phyloP scores from a whole-genome alignment of 2,888 invertebrate species.

The Orthosia incerta region DNA sequence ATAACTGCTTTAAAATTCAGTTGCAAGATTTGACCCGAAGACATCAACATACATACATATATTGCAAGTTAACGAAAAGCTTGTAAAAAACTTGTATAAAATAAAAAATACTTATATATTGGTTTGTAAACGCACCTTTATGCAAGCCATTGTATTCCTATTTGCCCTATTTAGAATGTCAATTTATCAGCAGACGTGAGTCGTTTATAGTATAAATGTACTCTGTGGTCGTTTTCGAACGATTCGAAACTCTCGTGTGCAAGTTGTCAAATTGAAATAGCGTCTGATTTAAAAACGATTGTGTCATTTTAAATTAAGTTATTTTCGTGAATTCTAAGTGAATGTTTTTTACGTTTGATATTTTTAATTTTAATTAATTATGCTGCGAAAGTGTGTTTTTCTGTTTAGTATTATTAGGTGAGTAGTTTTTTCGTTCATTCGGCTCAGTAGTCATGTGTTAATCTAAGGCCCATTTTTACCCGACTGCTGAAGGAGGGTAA shows the following conservation, averaged over 20 bases:
- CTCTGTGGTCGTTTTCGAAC: constrained; percentile 7
- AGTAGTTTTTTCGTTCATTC: constrained; percentile 6
- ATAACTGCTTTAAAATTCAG: too few relatives aligned
- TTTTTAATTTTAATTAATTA: constrained; percentile 13
- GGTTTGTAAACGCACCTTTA: constrained; percentile 30
- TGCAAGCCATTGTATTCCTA: constrained; percentile 14
- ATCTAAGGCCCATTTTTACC: too few relatives aligned
- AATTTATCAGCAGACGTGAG: constrained; percentile 27
- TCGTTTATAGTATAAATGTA: constrained; percentile 4
- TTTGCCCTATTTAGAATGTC: constrained; percentile 25
- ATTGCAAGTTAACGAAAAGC: too few relatives aligned
- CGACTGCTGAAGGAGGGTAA: too few relatives aligned
- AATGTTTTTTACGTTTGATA: not conserved
- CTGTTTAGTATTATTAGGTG: constrained; percentile 21
- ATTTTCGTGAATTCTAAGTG: constrained; percentile 2
- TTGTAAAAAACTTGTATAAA: not conserved
- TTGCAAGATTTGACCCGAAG: too few relatives aligned
- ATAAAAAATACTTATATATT: not conserved
- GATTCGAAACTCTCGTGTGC: constrained; percentile 29
- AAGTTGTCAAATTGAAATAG: constrained; percentile 5
- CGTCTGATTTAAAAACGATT: constrained; percentile 9
- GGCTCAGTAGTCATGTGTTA: too few relatives aligned
- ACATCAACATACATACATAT: too few relatives aligned
- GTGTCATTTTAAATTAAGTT: not conserved
- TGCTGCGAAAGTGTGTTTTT: constrained; percentile 30